Evolutionary conservation across 1,140 invertebrate genomes (phyloP).

Genomic region (Aphelenchoides fujianensis): DNA sequence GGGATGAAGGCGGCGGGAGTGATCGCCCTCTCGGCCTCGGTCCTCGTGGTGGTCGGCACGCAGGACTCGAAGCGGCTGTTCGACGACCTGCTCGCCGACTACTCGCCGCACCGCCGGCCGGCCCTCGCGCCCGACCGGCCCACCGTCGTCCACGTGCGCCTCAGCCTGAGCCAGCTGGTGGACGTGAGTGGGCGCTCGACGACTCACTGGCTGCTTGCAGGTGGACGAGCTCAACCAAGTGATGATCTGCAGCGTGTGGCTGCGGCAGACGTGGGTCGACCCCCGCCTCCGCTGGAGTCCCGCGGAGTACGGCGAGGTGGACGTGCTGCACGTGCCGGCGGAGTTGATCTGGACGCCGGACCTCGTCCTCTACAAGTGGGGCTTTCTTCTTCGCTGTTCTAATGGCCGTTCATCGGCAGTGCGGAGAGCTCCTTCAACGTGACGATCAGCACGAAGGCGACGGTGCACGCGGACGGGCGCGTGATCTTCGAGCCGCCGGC

Average conservation of each 20-base stretch:
- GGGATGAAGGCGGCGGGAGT: neutral
- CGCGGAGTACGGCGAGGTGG: conserved; percentile 37
- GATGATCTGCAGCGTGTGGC: conserved; percentile 41
- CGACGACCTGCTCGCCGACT: conserved; percentile 83
- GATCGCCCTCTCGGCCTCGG: neutral
- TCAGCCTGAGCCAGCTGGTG: conserved; percentile 86
- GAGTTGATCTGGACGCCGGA: conserved; percentile 78
- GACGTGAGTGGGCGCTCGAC: conserved; percentile 73
- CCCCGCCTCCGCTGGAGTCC: conserved; percentile 89
- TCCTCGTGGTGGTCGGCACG: conserved; percentile 14
- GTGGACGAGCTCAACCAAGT: conserved; percentile 82
- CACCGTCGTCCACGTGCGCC: conserved; percentile 81
- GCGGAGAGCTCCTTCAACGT: conserved; percentile 3
- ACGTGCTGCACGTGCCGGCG: conserved; percentile 27
- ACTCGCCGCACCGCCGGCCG: conserved; percentile 87
- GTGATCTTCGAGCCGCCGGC: conserved; percentile 66
- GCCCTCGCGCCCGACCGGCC: conserved; percentile 86
- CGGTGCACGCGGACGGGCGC: conserved; percentile 64
- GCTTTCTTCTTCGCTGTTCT: conserved; percentile 31
- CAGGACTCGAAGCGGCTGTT: conserved; percentile 63
- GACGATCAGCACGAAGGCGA: conserved; percentile 63
- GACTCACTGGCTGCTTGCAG: neutral
- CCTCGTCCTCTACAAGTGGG: conserved; percentile 63
- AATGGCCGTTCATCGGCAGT: neutral
- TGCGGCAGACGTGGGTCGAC: conserved; percentile 87